phyloP scores from a whole-genome alignment of 2,113 vertebrate genomes.

The Ailuropoda melanoleuca region DNA sequence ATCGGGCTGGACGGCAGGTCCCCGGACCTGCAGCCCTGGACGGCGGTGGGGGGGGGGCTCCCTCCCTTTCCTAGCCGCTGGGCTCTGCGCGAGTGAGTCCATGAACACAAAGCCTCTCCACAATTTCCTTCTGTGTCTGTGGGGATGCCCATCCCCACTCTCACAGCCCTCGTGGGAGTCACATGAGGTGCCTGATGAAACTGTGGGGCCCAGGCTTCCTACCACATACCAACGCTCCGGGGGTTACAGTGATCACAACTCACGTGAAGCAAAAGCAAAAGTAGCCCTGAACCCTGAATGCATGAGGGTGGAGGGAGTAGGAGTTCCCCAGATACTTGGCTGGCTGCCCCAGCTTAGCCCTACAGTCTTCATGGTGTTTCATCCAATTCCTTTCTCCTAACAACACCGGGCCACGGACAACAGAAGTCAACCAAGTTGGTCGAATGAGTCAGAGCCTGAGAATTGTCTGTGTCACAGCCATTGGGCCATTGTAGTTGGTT shows the following conservation, averaged over 20 bases:
- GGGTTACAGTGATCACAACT: fast-evolving
- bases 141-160: fast-evolving
- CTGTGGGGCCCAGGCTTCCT: fast-evolving
- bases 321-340: background rate
- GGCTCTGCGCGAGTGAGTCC: background rate
- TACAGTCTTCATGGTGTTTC: background rate
- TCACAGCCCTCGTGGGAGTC: background rate
- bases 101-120: background rate
- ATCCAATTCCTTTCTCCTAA: conserved; percentile 9
- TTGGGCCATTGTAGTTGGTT: background rate
- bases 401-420: background rate
- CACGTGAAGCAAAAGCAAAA: background rate
- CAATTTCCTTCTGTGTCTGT: fast-evolving
- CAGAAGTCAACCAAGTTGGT: background rate
- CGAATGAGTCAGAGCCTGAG: background rate
- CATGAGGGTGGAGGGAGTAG: fast-evolving
- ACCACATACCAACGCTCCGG: fast-evolving
- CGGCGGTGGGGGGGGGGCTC: fast-evolving
- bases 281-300: background rate
- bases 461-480: background rate
- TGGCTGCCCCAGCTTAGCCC: background rate
- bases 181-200: no score
- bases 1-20: fast-evolving
- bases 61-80: background rate
- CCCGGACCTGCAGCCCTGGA: no score